Evolutionary conservation across 2,797 vertebrate genomes (phyloP).

Genomic region (Gastrophryne carolinensis): DNA sequence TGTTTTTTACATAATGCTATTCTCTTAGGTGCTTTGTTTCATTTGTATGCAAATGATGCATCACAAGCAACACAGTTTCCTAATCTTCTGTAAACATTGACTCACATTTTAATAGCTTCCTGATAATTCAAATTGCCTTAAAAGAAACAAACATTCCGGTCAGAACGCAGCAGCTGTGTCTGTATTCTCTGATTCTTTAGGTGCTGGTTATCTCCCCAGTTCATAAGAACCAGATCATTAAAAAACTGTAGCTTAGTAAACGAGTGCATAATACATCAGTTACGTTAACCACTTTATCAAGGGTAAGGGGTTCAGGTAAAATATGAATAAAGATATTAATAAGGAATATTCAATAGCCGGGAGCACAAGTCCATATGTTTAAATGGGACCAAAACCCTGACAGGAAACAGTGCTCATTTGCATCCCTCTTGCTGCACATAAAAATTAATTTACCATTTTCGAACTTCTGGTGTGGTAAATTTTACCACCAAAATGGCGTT

Average conservation of each 20-base stretch:
- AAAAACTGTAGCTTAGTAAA: neutral
- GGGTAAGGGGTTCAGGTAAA: neutral
- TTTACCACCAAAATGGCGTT: too few relatives aligned
- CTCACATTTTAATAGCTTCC: slow-evolving; percentile 47
- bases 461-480: too few relatives aligned
- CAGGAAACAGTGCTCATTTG: too few relatives aligned
- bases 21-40: slow-evolving; percentile 39
- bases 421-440: too few relatives aligned
- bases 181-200: neutral
- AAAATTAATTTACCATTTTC: too few relatives aligned
- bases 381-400: too few relatives aligned
- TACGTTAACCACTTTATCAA: neutral
- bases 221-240: neutral
- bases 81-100: slow-evolving; percentile 51
- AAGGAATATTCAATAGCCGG: too few relatives aligned
- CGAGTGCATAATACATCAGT: neutral
- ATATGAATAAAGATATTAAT: neutral
- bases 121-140: slow-evolving; percentile 47
- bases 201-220: neutral
- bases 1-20: slow-evolving; percentile 40
- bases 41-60: slow-evolving; percentile 50
- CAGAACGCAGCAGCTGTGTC: neutral
- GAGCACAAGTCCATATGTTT: too few relatives aligned
- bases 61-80: slow-evolving; percentile 34
- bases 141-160: slow-evolving; percentile 34